Evolutionary conservation across 2,797 vertebrate species (phyloP).

Genomic region (Pangasius sanitwongsei): DNA sequence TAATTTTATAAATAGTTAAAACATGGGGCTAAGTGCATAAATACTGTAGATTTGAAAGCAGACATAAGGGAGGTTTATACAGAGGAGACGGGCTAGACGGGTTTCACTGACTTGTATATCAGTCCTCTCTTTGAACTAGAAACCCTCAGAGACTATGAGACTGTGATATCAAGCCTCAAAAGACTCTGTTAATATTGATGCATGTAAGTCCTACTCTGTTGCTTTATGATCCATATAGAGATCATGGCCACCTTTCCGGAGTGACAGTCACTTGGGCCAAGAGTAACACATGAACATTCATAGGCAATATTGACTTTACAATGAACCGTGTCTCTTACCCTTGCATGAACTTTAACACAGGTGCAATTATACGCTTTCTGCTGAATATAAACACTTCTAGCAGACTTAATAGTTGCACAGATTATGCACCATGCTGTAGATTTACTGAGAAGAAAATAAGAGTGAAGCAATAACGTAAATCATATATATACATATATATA

Average conservation of each 20-base stretch:
- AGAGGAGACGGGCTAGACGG: conserved; percentile 13
- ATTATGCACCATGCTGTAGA: not conserved
- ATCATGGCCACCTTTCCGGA: conserved; percentile 40
- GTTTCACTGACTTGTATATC: conserved; percentile 10
- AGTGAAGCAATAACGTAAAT: not conserved
- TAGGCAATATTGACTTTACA: conserved; percentile 48
- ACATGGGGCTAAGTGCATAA: not conserved
- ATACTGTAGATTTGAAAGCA: not conserved
- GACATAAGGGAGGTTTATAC: conserved; percentile 5
- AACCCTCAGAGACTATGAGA: conserved; percentile 8
- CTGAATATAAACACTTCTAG: conserved; percentile 19
- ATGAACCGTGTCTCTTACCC: conserved; percentile 36
- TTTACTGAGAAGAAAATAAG: conserved; percentile 34
- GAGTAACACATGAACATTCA: conserved; percentile 60
- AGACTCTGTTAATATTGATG: conserved; percentile 46
- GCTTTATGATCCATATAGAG: conserved; percentile 53
- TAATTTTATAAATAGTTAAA: not conserved
- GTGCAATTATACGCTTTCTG: conserved; percentile 23
- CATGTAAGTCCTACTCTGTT: conserved; percentile 39
- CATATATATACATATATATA: not conserved
- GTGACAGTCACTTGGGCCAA: conserved; percentile 49
- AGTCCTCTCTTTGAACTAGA: conserved; percentile 24
- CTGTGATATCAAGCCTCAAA: conserved; percentile 28
- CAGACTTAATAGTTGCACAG: conserved; percentile 6
- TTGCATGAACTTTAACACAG: conserved; percentile 22